A percentile compares a stretch with the other conserved stretches of the same genome.
phyloP scores from a whole-genome alignment of 1,140 invertebrate genomes.

The Schlechtendalia chinensis region DNA sequence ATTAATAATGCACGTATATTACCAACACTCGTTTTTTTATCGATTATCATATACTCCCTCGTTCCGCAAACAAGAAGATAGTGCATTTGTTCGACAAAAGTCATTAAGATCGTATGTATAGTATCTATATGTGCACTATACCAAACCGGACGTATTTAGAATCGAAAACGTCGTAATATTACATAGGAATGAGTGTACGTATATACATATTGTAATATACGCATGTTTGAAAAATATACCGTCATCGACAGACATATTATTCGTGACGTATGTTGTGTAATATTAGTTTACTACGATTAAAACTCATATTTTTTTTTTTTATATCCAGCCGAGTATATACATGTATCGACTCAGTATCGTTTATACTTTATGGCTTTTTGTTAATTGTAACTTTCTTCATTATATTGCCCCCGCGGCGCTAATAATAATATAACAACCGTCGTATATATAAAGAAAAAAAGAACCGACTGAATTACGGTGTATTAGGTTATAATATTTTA shows the following conservation, averaged over 20 bases:
- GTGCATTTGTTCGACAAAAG: not conserved
- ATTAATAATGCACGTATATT: conserved; percentile 8
- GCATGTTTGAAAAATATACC: not conserved
- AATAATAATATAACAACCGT: conserved; percentile 29
- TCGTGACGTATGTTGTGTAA: conserved; percentile 6
- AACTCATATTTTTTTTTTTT: conserved; percentile 29
- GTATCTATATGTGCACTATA: not conserved
- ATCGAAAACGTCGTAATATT: not conserved
- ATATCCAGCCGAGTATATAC: conserved; percentile 31
- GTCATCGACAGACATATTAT: not conserved
- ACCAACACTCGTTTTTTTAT: not conserved
- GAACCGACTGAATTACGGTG: conserved; percentile 38
- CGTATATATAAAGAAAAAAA: not conserved
- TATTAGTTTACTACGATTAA: conserved; percentile 7
- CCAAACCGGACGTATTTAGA: not conserved
- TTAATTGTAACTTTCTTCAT: conserved; percentile 50
- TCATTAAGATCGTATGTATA: conserved; percentile 1
- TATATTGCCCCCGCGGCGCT: conserved; percentile 45
- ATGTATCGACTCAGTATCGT: not conserved
- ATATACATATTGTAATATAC: not conserved
- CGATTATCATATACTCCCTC: not conserved
- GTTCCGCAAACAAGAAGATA: not conserved
- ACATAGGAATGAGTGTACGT: not conserved
- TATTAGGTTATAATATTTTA: conserved; percentile 41
- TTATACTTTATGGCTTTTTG: conserved; percentile 42